Evolutionary conservation across 2,797 vertebrate species (phyloP).

Genomic region (Taeniopygia guttata): DNA sequence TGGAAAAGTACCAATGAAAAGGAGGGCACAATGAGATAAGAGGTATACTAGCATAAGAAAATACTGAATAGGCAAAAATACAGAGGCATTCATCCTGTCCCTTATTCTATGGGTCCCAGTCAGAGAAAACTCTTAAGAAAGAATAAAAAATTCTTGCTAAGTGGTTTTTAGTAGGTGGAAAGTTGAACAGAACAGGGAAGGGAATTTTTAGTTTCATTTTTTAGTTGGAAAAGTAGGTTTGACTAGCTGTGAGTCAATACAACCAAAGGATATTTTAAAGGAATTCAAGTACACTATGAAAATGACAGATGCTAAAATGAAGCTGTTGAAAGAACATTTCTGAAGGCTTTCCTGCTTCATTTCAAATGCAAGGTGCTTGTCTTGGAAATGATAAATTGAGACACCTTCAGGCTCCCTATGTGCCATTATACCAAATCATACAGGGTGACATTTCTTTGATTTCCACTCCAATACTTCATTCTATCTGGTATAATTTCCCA

Average conservation of each 20-base stretch:
- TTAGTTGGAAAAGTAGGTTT: neutral
- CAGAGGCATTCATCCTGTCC: neutral
- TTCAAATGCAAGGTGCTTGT: conserved; percentile 14
- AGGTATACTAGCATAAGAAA: neutral
- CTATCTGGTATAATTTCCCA: conserved; percentile 28
- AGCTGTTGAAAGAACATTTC: neutral
- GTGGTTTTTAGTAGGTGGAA: neutral
- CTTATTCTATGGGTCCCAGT: neutral
- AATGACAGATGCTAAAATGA: neutral
- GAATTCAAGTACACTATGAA: neutral
- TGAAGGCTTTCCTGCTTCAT: neutral
- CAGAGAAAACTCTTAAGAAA: neutral
- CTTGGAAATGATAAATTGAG: conserved; percentile 51
- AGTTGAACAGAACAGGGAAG: neutral
- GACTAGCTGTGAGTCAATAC: neutral
- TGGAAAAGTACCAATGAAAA: neutral
- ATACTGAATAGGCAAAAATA: neutral
- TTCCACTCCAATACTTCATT: conserved; percentile 34
- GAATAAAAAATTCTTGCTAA: neutral
- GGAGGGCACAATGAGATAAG: neutral
- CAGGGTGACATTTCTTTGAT: conserved; percentile 28
- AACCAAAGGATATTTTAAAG: neutral
- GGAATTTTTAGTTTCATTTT: neutral
- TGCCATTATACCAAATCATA: neutral
- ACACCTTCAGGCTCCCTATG: neutral